Conservation (phyloP, 2,797 vertebrate genomes). For the Babyrousa celebensis region DNA sequence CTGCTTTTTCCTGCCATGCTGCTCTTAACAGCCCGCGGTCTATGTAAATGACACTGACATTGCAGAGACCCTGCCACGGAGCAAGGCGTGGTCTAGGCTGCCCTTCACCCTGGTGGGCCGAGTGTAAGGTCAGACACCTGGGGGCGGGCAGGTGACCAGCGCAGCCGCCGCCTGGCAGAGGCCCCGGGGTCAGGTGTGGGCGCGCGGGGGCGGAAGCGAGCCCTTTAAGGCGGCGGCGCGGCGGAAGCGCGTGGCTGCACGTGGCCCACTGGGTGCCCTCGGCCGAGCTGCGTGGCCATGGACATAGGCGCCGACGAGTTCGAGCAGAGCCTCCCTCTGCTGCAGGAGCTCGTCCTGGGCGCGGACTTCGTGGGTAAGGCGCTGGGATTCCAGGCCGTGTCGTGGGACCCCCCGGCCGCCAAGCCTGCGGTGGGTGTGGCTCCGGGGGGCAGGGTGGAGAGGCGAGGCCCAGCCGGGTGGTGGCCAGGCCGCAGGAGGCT, state of each 20-base stretch:
- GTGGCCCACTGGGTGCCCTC: neutral
- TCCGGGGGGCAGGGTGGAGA: rapidly evolving
- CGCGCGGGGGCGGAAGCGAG: neutral
- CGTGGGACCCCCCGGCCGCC: rapidly evolving
- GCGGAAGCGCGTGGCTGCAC: conserved; percentile 42
- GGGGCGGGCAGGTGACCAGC: neutral
- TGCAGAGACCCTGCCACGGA: neutral
- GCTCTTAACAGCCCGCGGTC: neutral
- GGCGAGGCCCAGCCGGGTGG: neutral
- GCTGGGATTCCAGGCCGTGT: rapidly evolving
- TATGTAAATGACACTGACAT: rapidly evolving
- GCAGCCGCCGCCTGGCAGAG: rapidly evolving
- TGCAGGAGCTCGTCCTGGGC: conserved; percentile 81
- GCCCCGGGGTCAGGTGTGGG: rapidly evolving
- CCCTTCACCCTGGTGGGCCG: neutral
- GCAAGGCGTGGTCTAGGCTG: neutral
- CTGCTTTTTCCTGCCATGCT: neutral
- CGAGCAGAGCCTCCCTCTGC: conserved; percentile 68
- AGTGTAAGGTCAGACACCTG: neutral
- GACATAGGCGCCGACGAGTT: conserved; percentile 86
- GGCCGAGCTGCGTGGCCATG: conserved; percentile 77
- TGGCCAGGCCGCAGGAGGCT: neutral
- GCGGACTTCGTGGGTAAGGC: conserved; percentile 90
- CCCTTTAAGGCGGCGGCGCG: conserved; percentile 1
- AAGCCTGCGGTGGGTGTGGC: neutral